phyloP scores from a whole-genome alignment of 2,888 invertebrate species.

The Sphecodes monilicornis region DNA sequence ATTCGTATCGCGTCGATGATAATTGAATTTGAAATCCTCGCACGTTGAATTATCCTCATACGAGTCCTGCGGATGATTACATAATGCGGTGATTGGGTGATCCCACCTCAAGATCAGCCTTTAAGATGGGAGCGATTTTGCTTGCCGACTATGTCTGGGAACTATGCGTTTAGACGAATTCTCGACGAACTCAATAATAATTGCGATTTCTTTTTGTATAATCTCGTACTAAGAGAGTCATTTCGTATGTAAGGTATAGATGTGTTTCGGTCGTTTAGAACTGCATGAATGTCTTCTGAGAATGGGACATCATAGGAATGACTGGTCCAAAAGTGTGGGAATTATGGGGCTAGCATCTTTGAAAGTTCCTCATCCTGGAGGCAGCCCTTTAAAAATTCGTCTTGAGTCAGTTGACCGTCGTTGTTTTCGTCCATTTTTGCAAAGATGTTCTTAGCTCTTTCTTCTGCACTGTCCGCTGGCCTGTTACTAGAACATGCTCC shows the following conservation, averaged over 20 bases:
- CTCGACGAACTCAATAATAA: not conserved
- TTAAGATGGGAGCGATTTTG: not conserved
- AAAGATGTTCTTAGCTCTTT: constrained; percentile 99
- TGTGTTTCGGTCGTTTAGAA: constrained; percentile 36
- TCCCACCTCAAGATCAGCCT: not conserved
- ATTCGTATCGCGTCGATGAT: not conserved
- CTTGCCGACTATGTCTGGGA: not conserved
- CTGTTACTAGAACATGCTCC: constrained; percentile 98
- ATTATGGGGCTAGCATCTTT: constrained; percentile 97
- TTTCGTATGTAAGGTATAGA: constrained; percentile 19
- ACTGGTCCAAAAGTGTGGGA: constrained; percentile 73
- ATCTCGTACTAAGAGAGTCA: constrained; percentile 11
- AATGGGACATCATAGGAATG: constrained; percentile 40
- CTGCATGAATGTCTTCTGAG: constrained; percentile 43
- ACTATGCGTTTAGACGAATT: constrained; percentile 1
- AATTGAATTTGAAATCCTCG: not conserved
- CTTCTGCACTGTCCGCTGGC: constrained; percentile 98
- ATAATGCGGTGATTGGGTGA: constrained; percentile 14
- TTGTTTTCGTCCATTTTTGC: constrained; percentile 99
- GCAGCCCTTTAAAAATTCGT: constrained; percentile 99
- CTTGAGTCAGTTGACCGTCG: constrained; percentile 98
- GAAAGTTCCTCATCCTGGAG: constrained; percentile 98
- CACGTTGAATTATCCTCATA: not conserved
- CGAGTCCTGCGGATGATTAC: constrained; percentile 1
- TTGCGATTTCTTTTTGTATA: not conserved